A percentile compares a stretch with the other conserved stretches of the same genome.
Evolutionary conservation across 2,888 invertebrate genomes (phyloP).

Genomic region (Cetonia aurata): DNA sequence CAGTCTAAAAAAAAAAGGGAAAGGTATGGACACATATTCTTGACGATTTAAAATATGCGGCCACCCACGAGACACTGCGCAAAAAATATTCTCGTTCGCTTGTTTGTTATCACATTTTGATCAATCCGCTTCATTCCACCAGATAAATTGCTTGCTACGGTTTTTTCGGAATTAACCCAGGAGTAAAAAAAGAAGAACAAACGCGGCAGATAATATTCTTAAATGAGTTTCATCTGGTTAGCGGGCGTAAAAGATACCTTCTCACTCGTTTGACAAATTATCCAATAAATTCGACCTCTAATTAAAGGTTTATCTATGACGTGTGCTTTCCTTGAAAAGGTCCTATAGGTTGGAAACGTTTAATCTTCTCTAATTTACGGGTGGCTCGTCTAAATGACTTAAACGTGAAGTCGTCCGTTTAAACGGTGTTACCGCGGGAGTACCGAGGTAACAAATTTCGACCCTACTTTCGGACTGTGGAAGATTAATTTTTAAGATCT

Average conservation of each 20-base stretch:
- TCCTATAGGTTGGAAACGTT: slow-evolving; percentile 13
- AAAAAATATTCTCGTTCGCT: slow-evolving; percentile 23
- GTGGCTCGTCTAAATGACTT: slow-evolving; percentile 34
- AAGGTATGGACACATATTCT: too few species aligned
- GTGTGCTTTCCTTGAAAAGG: slow-evolving; percentile 14
- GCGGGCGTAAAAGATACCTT: slow-evolving; percentile 26
- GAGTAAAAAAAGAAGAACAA: slow-evolving; percentile 2
- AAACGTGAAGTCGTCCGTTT: slow-evolving; percentile 31
- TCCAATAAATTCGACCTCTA: slow-evolving; percentile 37
- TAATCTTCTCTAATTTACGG: slow-evolving; percentile 34
- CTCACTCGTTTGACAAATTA: slow-evolving; percentile 32
- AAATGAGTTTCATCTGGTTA: slow-evolving; percentile 16
- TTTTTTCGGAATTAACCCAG: slow-evolving; percentile 14
- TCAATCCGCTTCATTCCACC: slow-evolving; percentile 33
- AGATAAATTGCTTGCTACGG: slow-evolving; percentile 24
- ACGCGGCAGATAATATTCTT: slow-evolving; percentile 24
- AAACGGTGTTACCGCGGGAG: slow-evolving; percentile 30
- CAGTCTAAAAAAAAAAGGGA: neutral
- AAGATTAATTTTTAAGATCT: slow-evolving; percentile 38
- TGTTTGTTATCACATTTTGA: slow-evolving; percentile 25
- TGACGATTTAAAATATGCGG: slow-evolving; percentile 1
- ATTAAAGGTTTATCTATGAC: slow-evolving; percentile 29
- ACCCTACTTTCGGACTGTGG: slow-evolving; percentile 30
- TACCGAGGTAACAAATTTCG: slow-evolving; percentile 34
- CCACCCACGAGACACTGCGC: slow-evolving; percentile 36